These are phyloP conservation scores for Archaeoteleia sp. DNA, from an alignment of 2,888 invertebrate genomes.

Conservation along the genomic window DNA sequence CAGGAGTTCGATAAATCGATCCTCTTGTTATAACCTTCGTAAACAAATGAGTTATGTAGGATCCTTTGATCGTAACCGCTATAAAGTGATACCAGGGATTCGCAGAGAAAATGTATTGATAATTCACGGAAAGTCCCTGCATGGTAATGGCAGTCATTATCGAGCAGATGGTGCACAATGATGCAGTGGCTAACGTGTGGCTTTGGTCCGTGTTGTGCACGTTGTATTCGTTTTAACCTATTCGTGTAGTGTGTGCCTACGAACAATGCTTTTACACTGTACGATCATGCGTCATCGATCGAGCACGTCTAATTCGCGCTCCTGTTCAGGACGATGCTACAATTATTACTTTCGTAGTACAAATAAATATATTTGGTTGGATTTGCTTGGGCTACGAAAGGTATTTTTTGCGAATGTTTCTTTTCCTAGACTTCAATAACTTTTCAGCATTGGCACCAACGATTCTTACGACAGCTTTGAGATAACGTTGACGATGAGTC, in stretches of 20 bases:
- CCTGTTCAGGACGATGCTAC: slow-evolving; percentile 45
- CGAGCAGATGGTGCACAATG: slow-evolving; percentile 73
- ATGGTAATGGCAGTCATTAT: slow-evolving; percentile 73
- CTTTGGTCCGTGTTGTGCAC: slow-evolving; percentile 63
- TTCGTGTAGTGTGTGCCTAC: slow-evolving; percentile 52
- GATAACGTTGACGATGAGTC: no score
- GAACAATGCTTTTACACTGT: slow-evolving; percentile 51
- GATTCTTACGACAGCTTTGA: no score
- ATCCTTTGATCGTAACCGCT: slow-evolving; percentile 45
- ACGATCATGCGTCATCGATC: slow-evolving; percentile 49
- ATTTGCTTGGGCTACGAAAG: no score
- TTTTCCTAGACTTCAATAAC: no score
- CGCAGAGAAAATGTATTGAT: slow-evolving; percentile 68
- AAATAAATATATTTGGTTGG: no score
- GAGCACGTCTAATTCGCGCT: slow-evolving; percentile 42
- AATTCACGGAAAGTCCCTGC: slow-evolving; percentile 72
- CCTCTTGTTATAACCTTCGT: slow-evolving; percentile 28
- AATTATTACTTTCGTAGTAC: slow-evolving; percentile 49
- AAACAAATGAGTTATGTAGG: slow-evolving; percentile 24
- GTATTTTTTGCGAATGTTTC: no score
- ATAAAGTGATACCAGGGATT: slow-evolving; percentile 40
- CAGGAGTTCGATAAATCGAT: slow-evolving; percentile 1
- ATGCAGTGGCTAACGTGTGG: slow-evolving; percentile 70
- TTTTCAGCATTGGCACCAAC: no score
- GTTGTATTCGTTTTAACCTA: slow-evolving; percentile 63